These are phyloP conservation scores for Ophiodon elongatus DNA, from an alignment of 2,113 vertebrate species.

Conservation along the genomic window DNA sequence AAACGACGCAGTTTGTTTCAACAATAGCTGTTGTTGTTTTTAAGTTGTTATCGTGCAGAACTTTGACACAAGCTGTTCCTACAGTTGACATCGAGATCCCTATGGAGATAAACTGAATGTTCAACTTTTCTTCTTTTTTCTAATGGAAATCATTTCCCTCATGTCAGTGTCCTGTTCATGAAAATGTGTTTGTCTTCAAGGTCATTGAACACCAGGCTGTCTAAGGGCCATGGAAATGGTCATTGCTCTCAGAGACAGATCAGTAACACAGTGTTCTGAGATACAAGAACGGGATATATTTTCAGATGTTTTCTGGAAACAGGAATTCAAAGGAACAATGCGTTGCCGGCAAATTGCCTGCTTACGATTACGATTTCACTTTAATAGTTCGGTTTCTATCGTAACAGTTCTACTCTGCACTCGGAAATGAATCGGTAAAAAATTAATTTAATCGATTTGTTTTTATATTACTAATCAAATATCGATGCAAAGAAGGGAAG, in stretches of 20 bases:
- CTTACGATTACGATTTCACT: neutral
- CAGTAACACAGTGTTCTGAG: conserved; percentile 24
- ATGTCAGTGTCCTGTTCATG: conserved; percentile 15
- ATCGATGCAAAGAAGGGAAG: neutral
- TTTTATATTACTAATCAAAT: neutral
- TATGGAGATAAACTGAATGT: conserved; percentile 12
- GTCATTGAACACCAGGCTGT: conserved; percentile 53
- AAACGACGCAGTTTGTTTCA: conserved; percentile 42
- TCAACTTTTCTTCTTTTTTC: neutral
- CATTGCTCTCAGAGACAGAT: conserved; percentile 27
- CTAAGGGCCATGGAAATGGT: conserved; percentile 18
- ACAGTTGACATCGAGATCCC: conserved; percentile 4
- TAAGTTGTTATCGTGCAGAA: conserved; percentile 28
- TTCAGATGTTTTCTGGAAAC: conserved; percentile 18
- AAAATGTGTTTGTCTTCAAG: conserved; percentile 36
- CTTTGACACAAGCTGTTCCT: conserved; percentile 11
- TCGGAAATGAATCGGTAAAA: neutral
- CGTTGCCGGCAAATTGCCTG: neutral
- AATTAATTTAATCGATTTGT: no score
- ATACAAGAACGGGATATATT: neutral
- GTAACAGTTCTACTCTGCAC: neutral
- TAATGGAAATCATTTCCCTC: neutral
- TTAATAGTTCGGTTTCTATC: neutral
- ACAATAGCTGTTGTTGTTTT: conserved; percentile 31
- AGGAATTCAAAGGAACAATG: conserved; percentile 1